Evolutionary conservation across 2,113 vertebrate genomes (phyloP), one percentile per base, ranked within the genome.

Genomic region (Myrmecophaga tridactyla): DNA sequence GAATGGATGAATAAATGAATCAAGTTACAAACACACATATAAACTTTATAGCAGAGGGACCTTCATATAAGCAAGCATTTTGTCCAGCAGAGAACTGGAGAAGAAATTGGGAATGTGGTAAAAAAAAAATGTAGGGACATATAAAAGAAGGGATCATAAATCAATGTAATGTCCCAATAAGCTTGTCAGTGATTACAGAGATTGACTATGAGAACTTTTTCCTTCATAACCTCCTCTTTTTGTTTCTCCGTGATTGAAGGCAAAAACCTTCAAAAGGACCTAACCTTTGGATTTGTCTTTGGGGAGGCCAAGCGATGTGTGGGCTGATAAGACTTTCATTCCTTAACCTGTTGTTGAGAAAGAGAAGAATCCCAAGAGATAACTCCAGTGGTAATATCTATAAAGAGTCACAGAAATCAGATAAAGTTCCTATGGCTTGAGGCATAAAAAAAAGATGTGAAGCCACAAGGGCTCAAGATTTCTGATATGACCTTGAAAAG

Each of bases 391-490:
- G 20, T 39, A 21, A 90, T 21, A 69, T 15, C 9, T 81, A 67
- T 56, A 60, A 67, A 81, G 9, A 94, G 7, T n/a, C 20, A 82
- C 89, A 89, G 67, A 86, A 85, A 96, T 88, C 46, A 91, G 21
- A 78, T 60, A 62, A 91, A 84, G 9, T 84, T 41, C 17, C 34
- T 73, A 31, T 73, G n/a, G 62, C 31, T 48, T 73, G 14, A 92
- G 31, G 25, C n/a, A 86, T 76, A 14, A 36, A 23, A 58, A 43
- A 70, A n/a, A 80, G 18, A 89, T 14, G 7, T 9, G 27, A 81
- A 91, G 60, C 0, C 10, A 77, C 23, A 51, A 13, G 46, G n/a
- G 78, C 15, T 53, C n/a, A 86, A 73, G 5, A 76, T 85, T 81
- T 93, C 29, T 62, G 25, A 77, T 60, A 13, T 65, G 3, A 17